Conservation (phyloP, 1,140 invertebrate genomes). For the Muscidifurax raptorellus region DNA sequence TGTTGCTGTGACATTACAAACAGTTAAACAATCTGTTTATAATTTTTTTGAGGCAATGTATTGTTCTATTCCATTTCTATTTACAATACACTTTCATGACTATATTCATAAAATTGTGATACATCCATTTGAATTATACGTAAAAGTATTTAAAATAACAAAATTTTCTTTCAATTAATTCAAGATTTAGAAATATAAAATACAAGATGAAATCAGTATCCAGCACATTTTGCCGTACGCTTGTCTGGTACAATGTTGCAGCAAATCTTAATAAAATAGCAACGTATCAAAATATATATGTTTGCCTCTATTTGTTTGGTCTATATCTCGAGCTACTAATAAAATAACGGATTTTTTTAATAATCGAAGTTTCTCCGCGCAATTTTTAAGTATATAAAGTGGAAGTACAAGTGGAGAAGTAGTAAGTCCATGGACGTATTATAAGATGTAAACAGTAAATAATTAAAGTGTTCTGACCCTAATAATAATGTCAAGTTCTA, state of each 20-base stretch:
- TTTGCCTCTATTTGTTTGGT: constrained; percentile 68
- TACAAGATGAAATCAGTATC: constrained; percentile 26
- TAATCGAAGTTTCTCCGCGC: constrained; percentile 19
- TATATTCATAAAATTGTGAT: not conserved
- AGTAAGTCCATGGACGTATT: constrained; percentile 31
- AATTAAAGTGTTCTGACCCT: constrained; percentile 28
- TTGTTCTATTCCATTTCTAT: not conserved
- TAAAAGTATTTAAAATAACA: not conserved
- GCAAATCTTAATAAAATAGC: constrained; percentile 67
- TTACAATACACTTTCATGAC: not conserved
- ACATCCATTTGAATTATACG: not conserved
- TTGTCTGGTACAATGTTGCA: constrained; percentile 56
- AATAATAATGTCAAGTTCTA: constrained; percentile 20
- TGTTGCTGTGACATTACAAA: not conserved
- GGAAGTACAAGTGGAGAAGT: constrained; percentile 51
- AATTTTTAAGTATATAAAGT: constrained; percentile 44
- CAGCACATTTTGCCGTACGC: constrained; percentile 58
- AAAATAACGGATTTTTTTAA: constrained; percentile 59
- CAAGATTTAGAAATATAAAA: constrained; percentile 12
- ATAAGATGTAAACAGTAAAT: constrained; percentile 33
- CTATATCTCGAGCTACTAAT: constrained; percentile 68
- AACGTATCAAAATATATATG: constrained; percentile 75
- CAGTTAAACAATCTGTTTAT: not conserved
- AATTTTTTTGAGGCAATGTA: not conserved
- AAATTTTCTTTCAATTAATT: constrained; percentile 17